phyloP scores from a whole-genome alignment of 2,888 invertebrate genomes.

The Drosophila macrospina region DNA sequence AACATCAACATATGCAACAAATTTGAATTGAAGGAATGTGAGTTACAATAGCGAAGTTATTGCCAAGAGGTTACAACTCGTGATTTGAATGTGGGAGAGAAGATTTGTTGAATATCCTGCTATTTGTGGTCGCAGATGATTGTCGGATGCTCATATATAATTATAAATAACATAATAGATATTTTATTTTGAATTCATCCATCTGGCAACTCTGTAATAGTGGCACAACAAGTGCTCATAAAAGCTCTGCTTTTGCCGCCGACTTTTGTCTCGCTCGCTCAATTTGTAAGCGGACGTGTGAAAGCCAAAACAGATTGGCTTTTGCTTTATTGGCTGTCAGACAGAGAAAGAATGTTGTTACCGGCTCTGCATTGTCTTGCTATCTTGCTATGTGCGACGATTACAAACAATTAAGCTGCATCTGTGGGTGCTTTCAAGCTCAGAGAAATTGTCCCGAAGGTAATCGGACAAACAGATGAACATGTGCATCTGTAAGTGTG shows the following conservation, averaged over 20 bases:
- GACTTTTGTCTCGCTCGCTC: too few species aligned
- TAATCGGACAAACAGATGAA: neutral
- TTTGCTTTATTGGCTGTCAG: conserved; percentile 31
- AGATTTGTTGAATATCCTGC: too few species aligned
- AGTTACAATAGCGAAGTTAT: too few species aligned
- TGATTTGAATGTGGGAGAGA: too few species aligned
- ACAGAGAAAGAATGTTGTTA: conserved; percentile 1
- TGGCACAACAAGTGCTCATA: conserved; percentile 37
- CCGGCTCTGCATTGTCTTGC: conserved; percentile 32
- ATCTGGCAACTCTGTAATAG: conserved; percentile 19
- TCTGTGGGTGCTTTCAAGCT: conserved; percentile 23
- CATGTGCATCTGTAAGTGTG: neutral
- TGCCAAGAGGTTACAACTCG: too few species aligned
- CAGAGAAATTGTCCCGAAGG: conserved; percentile 44
- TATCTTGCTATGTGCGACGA: conserved; percentile 27
- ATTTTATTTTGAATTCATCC: neutral
- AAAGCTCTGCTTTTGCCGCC: conserved; percentile 24
- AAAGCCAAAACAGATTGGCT: conserved; percentile 45
- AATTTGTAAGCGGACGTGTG: conserved; percentile 8
- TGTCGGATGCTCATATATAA: neutral
- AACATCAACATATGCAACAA: too few species aligned
- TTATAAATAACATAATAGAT: neutral
- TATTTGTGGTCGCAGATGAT: too few species aligned
- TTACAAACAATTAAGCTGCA: conserved; percentile 61
- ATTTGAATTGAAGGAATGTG: too few species aligned